phyloP scores from a whole-genome alignment of 92 coral and sea anemone species.

The Blastomussa wellsi region DNA sequence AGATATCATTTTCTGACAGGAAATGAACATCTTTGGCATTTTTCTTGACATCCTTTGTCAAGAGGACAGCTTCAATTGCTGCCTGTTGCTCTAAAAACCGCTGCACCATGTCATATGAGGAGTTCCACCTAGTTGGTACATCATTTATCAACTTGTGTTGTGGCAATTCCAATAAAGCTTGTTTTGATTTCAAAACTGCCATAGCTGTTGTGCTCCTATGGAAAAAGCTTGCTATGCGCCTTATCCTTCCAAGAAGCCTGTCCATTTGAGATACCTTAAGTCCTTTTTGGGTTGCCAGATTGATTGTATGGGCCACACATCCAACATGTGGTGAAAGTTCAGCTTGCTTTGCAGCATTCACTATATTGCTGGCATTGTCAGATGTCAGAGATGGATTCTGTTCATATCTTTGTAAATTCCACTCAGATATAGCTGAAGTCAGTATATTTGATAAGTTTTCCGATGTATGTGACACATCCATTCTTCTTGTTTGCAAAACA shows the following conservation, averaged over 20 bases:
- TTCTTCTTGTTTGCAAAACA: constrained; percentile 27
- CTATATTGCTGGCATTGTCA: constrained; percentile 48
- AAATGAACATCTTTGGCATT: constrained; percentile 43
- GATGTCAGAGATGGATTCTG: constrained; percentile 42
- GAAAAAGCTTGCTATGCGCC: constrained; percentile 43
- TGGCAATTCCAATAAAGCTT: constrained; percentile 49
- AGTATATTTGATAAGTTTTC: constrained; percentile 43
- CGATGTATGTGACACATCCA: constrained; percentile 11
- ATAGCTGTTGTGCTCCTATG: constrained; percentile 47
- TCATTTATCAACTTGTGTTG: constrained; percentile 54
- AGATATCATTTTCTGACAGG: constrained; percentile 23
- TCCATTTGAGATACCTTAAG: constrained; percentile 35
- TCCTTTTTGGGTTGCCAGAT: constrained; percentile 44
- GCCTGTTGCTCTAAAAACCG: constrained; percentile 50
- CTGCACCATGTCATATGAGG: constrained; percentile 40
- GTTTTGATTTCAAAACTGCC: constrained; percentile 50
- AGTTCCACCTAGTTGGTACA: constrained; percentile 57
- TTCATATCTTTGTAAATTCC: constrained; percentile 34
- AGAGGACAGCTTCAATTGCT: constrained; percentile 35
- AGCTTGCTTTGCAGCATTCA: constrained; percentile 38
- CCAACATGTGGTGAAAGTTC: constrained; percentile 42
- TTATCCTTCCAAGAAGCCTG: constrained; percentile 43
- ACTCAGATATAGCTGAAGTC: constrained; percentile 43
- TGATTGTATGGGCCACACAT: constrained; percentile 55
- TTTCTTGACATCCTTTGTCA: constrained; percentile 42